These are phyloP conservation scores for Bombus superbus DNA, from an alignment of 1,140 invertebrate species.

Conservation along the genomic window DNA sequence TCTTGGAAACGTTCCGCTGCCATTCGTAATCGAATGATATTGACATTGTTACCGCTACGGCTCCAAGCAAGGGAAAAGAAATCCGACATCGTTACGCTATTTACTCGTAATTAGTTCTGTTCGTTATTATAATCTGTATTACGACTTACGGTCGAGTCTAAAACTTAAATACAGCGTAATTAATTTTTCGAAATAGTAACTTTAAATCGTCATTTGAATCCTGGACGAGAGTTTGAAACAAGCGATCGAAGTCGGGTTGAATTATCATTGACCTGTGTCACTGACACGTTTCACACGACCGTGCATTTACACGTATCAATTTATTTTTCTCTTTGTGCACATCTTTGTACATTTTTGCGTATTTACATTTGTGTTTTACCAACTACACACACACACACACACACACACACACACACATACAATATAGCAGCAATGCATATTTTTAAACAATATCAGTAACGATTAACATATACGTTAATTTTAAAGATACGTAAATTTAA, in stretches of 20 bases:
- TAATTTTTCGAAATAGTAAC: too few relatives aligned
- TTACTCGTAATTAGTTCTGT: too few relatives aligned
- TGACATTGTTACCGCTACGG: neutral
- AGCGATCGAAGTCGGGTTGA: neutral
- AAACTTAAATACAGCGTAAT: too few relatives aligned
- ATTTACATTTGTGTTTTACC: neutral
- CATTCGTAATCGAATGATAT: neutral
- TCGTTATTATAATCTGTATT: neutral
- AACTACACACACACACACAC: too few relatives aligned
- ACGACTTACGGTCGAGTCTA: too few relatives aligned
- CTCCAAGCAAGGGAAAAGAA: too few relatives aligned
- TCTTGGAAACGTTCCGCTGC: neutral
- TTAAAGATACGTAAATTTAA: neutral
- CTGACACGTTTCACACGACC: neutral
- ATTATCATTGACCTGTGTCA: neutral
- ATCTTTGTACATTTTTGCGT: too few relatives aligned
- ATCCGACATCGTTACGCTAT: neutral
- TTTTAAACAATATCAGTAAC: neutral
- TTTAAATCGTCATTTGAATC: neutral
- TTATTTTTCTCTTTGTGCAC: neutral
- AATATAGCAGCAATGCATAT: neutral
- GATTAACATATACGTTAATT: neutral
- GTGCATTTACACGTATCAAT: neutral
- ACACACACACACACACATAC: too few relatives aligned
- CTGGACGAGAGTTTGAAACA: neutral